phyloP scores from a whole-genome alignment of 2,113 vertebrate genomes.

The Campylorhamphus procurvoides region DNA sequence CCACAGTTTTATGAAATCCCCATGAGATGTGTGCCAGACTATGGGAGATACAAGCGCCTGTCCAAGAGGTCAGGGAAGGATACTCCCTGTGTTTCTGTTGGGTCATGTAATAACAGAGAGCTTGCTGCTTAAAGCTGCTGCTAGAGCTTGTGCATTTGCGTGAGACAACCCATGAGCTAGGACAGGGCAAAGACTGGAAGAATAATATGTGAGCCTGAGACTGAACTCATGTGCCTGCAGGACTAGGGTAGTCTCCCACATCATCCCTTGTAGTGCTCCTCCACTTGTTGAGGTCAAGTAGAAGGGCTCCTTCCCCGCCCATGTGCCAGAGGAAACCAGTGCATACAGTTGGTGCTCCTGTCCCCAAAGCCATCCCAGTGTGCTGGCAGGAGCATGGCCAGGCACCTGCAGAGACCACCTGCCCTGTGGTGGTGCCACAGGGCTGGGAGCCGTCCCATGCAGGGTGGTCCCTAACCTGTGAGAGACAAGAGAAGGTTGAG shows the following conservation, averaged over 20 bases:
- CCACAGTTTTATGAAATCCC: neutral
- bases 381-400: neutral
- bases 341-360: neutral
- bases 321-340: accelerated
- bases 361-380: neutral
- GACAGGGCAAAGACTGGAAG: neutral
- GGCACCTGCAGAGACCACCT: neutral
- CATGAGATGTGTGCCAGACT: neutral
- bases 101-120: neutral
- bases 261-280: accelerated
- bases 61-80: neutral
- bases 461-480: neutral
- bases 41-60: neutral
- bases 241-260: neutral
- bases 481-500: neutral
- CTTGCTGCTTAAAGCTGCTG: neutral
- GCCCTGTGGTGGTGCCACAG: neutral
- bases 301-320: neutral
- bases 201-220: neutral
- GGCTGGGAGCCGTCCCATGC: neutral
- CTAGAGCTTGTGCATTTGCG: neutral
- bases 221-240: neutral
- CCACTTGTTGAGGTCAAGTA: accelerated
- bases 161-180: neutral
- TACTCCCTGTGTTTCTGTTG: neutral